Conservation (phyloP, 2,888 invertebrate species). For the Kryphioiulus occultus region DNA sequence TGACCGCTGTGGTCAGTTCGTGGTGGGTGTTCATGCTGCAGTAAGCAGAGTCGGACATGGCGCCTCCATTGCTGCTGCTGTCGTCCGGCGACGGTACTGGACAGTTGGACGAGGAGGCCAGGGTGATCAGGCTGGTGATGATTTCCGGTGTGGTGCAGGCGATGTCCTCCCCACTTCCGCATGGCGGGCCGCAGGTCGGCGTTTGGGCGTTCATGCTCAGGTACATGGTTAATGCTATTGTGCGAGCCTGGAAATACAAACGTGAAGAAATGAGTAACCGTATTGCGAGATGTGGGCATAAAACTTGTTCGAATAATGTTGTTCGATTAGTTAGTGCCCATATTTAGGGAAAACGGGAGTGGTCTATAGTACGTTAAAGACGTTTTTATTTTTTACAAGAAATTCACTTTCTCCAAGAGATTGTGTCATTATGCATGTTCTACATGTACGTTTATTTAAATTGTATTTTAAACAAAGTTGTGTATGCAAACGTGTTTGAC, state of each 20-base stretch:
- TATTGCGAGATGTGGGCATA: no score
- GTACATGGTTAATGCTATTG: slow-evolving; percentile 40
- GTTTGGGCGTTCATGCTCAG: slow-evolving; percentile 46
- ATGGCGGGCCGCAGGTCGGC: not conserved
- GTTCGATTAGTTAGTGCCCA: no score
- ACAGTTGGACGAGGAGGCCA: not conserved
- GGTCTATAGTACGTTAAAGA: no score
- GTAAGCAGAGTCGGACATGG: slow-evolving; percentile 42
- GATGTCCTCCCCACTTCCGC: slow-evolving; percentile 31
- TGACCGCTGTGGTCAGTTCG: not conserved
- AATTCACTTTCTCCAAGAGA: no score
- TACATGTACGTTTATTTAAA: no score
- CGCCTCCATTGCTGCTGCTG: slow-evolving; percentile 6
- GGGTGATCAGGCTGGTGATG: slow-evolving; percentile 50
- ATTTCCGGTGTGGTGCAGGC: slow-evolving; percentile 53
- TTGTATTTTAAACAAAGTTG: no score
- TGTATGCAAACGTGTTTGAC: no score
- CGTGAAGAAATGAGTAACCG: not conserved
- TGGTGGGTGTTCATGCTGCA: slow-evolving; percentile 7
- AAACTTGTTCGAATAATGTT: no score
- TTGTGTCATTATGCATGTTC: no score
- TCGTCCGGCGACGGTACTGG: slow-evolving; percentile 8
- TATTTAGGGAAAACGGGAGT: no score
- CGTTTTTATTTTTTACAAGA: no score
- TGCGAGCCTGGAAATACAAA: not conserved